These are phyloP conservation scores for Scalopus aquaticus DNA, from an alignment of 2,113 vertebrate genomes.

Conservation along the genomic window DNA sequence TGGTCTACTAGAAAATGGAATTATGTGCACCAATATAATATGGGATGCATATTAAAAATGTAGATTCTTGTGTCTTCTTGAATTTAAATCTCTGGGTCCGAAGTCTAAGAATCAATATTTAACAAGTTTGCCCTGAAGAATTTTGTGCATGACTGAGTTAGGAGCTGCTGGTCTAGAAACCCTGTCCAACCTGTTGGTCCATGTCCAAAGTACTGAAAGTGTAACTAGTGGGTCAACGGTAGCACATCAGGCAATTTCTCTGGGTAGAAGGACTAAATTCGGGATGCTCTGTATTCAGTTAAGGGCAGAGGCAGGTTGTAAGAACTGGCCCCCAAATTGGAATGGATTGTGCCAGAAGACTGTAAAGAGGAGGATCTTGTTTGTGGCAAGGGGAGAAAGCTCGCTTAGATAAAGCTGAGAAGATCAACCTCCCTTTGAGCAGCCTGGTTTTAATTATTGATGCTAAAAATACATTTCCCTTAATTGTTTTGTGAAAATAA, in stretches of 20 bases:
- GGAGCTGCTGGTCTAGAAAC: neutral
- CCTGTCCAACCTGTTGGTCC: neutral
- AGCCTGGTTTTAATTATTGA: conserved; percentile 73
- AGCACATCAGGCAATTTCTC: neutral
- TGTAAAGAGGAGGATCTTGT: neutral
- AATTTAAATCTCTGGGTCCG: neutral
- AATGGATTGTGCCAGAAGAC: neutral
- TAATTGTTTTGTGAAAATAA: conserved; percentile 69
- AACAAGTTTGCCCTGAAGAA: neutral
- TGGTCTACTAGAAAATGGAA: neutral
- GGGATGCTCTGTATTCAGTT: neutral
- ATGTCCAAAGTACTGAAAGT: neutral
- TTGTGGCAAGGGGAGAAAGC: neutral
- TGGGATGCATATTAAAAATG: neutral
- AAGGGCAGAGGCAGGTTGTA: neutral
- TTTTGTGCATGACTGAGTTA: neutral
- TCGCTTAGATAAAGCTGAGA: conserved; percentile 31
- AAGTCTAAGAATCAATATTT: neutral
- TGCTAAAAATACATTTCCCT: conserved; percentile 71
- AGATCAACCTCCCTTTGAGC: conserved; percentile 47
- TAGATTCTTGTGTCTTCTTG: neutral
- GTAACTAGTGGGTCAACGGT: neutral
- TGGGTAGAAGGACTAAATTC: neutral
- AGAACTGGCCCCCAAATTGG: neutral
- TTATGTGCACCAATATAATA: rapidly evolving